Evolutionary conservation across 1,140 invertebrate species (phyloP), one percentile per base, ranked within the genome.

Genomic region (Brachionus koreanus): DNA sequence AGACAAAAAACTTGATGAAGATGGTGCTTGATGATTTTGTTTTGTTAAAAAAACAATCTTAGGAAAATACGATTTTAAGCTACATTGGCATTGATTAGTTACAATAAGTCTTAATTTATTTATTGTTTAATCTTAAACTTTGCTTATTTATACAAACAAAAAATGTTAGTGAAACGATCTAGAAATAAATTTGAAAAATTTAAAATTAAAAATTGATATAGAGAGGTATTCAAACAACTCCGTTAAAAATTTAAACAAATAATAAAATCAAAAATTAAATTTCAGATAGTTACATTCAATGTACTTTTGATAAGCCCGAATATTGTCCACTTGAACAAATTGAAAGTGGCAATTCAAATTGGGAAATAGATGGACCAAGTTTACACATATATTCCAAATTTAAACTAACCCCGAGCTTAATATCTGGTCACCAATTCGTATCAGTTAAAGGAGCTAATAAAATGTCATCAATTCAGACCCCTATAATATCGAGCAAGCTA

Each of bases 281-380:
- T 29, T 46, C 33, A 74, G 69, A 46, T 46, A 46, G 23, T 10
- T 23, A 46, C 13, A 74, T 74, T 42, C 39, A 74, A 46, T 74
- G 69, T 46, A 46, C 69, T 12, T 74, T 74, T 74, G 69, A 74
- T 25, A 74, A 46, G 25, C 16, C 37, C 7, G 69, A 74, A 46
- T 74, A 74, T 46, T 74, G 69, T 46, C 69, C 69, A 12, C 23
- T 74, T 10, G 69, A 74, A 25, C 69, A 74, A 46, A 74, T 74
- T 5, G 69, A 74, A 74, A 74, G 43, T 25, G 69, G 69, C 9
- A 74, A 74, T 74, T 74, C 42, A 25, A 12, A 19, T 25, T 74
- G 69, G 69, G 39, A 74, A 74, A 74, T 74, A 3, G 69, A 74
- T 74, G 37, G 39, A 13, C 42, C 69, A 46, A 74, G 39, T 29